A percentile compares a stretch with the other conserved stretches of the same genome.
Evolutionary conservation across 2,113 vertebrate species (phyloP).

Genomic region (Alexandromys fortis): DNA sequence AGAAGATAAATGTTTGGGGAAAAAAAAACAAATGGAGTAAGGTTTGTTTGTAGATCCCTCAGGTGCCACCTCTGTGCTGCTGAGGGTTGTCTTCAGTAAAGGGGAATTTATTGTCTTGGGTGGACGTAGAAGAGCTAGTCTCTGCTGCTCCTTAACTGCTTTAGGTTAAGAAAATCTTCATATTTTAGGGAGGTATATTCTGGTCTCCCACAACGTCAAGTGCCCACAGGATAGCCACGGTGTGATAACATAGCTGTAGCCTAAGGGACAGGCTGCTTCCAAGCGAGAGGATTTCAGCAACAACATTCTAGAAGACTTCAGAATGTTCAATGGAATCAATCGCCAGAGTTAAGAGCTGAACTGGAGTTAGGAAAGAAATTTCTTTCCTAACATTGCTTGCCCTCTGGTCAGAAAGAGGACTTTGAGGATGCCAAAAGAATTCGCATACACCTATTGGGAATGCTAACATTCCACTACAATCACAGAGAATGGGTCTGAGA

Average conservation of each 20-base stretch:
- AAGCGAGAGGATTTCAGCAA: background rate
- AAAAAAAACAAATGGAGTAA: constrained; percentile 16
- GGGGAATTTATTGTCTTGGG: background rate
- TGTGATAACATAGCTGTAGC: background rate
- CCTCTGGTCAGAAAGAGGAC: background rate
- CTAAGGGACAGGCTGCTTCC: background rate
- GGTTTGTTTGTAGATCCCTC: background rate
- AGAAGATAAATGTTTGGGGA: background rate
- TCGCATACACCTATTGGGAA: background rate
- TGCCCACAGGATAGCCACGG: background rate
- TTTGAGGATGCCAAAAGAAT: background rate
- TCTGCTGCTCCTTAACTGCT: background rate
- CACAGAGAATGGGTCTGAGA: background rate
- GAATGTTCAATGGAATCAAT: background rate
- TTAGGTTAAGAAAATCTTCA: background rate
- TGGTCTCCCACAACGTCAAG: background rate
- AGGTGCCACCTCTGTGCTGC: background rate
- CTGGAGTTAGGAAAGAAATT: background rate
- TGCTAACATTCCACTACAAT: background rate
- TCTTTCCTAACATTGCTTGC: background rate
- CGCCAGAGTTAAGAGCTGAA: background rate
- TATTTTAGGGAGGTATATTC: background rate
- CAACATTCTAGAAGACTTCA: background rate
- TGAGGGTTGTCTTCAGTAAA: background rate
- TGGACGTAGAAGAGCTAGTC: background rate